Base-by-base conservation (phyloP, 2,797 vertebrate genomes). In the Mallotus villosus region DNA sequence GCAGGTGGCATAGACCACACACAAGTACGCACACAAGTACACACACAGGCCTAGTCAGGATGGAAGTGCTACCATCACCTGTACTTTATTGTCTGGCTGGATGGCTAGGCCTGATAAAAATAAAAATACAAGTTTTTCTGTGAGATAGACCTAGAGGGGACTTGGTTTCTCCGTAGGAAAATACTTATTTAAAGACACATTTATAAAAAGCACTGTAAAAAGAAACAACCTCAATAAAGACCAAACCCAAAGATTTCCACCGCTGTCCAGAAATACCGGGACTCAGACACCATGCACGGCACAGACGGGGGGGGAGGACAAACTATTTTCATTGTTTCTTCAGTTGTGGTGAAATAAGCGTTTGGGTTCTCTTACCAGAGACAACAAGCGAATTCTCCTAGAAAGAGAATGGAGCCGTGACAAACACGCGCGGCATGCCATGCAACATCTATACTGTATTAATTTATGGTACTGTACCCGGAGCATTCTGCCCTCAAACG, bases 151-250 rank as follows among this genome's bases (percentile, higher is more conserved):
- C 62, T 60, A 59, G 66, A 68, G 68, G n/a, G 14, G 57, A 63
- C 27, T 22, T 69, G 67, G 72, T 73, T 46, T 46, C 84, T 74
- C 84, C 82, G 79, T 90, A 86, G 86, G 90, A 90, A 88, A 74
- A 86, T 68, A 59, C 71, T 70, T 86, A 79, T 81, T 81, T 82
- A 84, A 85, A 84, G 75, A 81, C 4, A 29, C 74, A 6, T 59
- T 85, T 85, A 81, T 79, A 86, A 78, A 74, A 68, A 71, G 68
- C 69, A 74, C 72, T 68, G 49, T 78, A 67, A 85, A 85, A 46
- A 34, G 22, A 32, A 34, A 82, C 1, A 84, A 11, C 64, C 73
- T 78, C 75, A 82, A 84, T 82, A 80, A 82, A 85, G 66, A 67
- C 41, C 59, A 6, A 70, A 69, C 57, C 12, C 66, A 65, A n/a